phyloP scores from a whole-genome alignment of 2,888 invertebrate genomes.

The Rhagonycha lutea region DNA sequence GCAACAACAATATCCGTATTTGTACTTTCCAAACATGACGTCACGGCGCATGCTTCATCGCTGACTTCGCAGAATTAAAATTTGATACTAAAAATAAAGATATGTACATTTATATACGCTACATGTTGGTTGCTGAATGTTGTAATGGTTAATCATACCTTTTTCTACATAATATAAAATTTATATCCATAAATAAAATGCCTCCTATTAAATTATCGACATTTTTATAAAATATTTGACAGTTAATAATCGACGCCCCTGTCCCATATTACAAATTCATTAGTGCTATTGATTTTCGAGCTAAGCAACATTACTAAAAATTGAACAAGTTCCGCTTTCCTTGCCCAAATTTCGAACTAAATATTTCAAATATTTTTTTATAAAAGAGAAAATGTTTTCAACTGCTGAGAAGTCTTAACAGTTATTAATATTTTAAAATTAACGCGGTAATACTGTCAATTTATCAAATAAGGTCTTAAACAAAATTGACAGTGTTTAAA shows the following conservation, averaged over 20 bases:
- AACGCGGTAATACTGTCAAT: not conserved
- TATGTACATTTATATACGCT: not conserved
- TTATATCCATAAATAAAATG: not conserved
- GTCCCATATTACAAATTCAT: conserved; percentile 23
- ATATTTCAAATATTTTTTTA: not conserved
- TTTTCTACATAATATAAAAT: not conserved
- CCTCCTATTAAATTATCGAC: not conserved
- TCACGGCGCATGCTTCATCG: conserved; percentile 32
- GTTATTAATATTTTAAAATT: not conserved
- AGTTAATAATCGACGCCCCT: not conserved
- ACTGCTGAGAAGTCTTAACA: not conserved
- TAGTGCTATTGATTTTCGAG: conserved; percentile 24
- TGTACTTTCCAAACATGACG: conserved; percentile 35
- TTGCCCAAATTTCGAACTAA: not conserved
- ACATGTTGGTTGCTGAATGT: conserved; percentile 19
- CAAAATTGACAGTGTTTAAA: not conserved
- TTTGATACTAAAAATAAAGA: conserved; percentile 29
- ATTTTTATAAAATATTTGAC: not conserved
- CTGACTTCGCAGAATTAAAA: conserved; percentile 33
- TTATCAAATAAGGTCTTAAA: not conserved
- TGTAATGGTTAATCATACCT: conserved; percentile 15
- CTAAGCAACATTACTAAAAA: conserved; percentile 1
- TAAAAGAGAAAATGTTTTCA: not conserved
- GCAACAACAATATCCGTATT: conserved; percentile 25
- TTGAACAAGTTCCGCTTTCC: not conserved